Base-by-base conservation (phyloP, 2,888 invertebrate genomes). In the Hipparchia sbordonii region DNA sequence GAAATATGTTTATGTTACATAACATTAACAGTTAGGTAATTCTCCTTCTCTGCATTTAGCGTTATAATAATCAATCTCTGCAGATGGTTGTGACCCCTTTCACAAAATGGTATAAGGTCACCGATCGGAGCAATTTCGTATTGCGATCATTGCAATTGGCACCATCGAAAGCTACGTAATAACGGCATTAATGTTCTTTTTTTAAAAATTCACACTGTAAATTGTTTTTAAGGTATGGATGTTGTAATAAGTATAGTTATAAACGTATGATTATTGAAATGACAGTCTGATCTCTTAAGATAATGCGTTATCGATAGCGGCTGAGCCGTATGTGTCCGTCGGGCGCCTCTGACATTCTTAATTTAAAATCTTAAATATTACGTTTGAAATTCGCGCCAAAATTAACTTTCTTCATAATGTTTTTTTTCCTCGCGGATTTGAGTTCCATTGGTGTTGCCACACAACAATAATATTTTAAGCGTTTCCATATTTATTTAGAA, bases 241-340 rank as follows among this genome's bases (percentile, higher is more conserved):
- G 88, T 91, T 88, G 85, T 84, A 79, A 82, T 92, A 91, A 91
- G 90, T 81, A 89, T 92, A 93, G 92, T 86, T 91, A 83, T 92
- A 88, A 89, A 91, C 90, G 88, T 90, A 91, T 88, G 87, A 90
- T 90, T 89, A 89, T 90, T 92, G 85, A 87, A 87, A 88, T 88
- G 88, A 89, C 91, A 91, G 89, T 88, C 89, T 93, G 94, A 94
- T 94, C 94, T 94, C 94, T 92, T 92, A 91, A 83, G 89, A 88
- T 93, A 88, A 84, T 85, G 86, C 84, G 86, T 84, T 79, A 74
- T 80, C 78, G 72, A 74, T 77, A 81, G 82, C 83, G 85, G 82
- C 82, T 79, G 76, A 78, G 80, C 81, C 82, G 81, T 80, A 73
- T 77, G 72, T 74, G 72, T 74, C 81, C 80, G 83, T 83, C 84